Conservation (phyloP, 1,140 invertebrate genomes). For the Marisa cornuarietis region DNA sequence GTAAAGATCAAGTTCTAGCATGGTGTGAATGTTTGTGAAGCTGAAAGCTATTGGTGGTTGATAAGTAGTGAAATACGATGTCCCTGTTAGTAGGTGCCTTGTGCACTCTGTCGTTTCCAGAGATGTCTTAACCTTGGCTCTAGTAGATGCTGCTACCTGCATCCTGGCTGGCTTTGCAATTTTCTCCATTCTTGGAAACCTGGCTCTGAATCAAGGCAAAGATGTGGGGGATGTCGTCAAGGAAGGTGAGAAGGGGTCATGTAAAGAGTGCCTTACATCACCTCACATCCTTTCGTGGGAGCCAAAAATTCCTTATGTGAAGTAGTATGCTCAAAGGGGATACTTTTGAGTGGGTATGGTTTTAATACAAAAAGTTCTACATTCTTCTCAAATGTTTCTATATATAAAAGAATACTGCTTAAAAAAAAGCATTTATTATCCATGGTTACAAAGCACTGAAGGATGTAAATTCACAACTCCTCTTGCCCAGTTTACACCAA, state of each 20-base stretch:
- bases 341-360: too few species aligned
- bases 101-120: constrained; percentile 38
- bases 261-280: neutral
- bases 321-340: too few species aligned
- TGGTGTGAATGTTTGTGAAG: neutral
- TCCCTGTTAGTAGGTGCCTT: neutral
- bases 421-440: too few species aligned
- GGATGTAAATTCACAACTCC: too few species aligned
- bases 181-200: constrained; percentile 62
- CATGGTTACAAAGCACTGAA: too few species aligned
- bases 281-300: neutral
- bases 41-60: neutral
- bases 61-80: neutral
- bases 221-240: constrained; percentile 57
- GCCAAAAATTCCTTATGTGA: too few species aligned
- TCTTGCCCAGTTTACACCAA: too few species aligned
- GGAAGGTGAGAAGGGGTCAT: constrained; percentile 47
- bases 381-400: too few species aligned
- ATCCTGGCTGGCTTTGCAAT: constrained; percentile 63
- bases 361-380: too few species aligned
- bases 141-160: constrained; percentile 60
- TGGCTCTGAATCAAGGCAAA: constrained; percentile 56
- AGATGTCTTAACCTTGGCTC: constrained; percentile 51
- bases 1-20: too few species aligned
- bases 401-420: too few species aligned